phyloP scores from a whole-genome alignment of 2,113 vertebrate species.

The Hippopotamus amphibius region DNA sequence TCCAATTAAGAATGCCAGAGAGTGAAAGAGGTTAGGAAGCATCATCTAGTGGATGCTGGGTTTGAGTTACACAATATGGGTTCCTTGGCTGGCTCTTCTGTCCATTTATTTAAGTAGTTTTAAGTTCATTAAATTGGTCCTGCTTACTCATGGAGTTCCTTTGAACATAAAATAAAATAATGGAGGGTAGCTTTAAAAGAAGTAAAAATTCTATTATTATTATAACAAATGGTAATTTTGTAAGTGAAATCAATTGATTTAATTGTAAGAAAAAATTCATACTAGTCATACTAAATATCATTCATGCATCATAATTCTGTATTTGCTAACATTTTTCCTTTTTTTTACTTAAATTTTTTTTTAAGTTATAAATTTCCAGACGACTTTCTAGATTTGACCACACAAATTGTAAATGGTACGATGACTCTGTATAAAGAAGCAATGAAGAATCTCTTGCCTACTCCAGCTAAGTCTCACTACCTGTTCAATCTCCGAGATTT shows the following conservation, averaged over 20 bases:
- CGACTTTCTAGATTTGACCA: conserved; percentile 88
- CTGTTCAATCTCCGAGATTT: conserved; percentile 95
- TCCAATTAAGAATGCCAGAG: not conserved
- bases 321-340: conserved; percentile 52
- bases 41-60: not conserved
- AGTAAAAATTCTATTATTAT: not conserved
- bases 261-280: not conserved
- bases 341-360: conserved; percentile 55
- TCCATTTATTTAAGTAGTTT: not conserved
- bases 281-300: not conserved
- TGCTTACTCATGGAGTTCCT: not conserved
- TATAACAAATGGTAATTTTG: not conserved
- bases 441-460: conserved; percentile 93
- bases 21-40: not conserved
- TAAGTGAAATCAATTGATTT: not conserved
- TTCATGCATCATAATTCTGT: not conserved
- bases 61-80: not conserved
- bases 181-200: not conserved
- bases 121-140: not conserved
- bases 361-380: conserved; percentile 91
- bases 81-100: not conserved
- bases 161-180: not conserved
- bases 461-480: conserved; percentile 95
- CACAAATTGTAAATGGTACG: conserved; percentile 90
- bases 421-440: conserved; percentile 92